Evolutionary conservation across 2,888 invertebrate genomes (phyloP).

Genomic region (Horisme vitalbata): DNA sequence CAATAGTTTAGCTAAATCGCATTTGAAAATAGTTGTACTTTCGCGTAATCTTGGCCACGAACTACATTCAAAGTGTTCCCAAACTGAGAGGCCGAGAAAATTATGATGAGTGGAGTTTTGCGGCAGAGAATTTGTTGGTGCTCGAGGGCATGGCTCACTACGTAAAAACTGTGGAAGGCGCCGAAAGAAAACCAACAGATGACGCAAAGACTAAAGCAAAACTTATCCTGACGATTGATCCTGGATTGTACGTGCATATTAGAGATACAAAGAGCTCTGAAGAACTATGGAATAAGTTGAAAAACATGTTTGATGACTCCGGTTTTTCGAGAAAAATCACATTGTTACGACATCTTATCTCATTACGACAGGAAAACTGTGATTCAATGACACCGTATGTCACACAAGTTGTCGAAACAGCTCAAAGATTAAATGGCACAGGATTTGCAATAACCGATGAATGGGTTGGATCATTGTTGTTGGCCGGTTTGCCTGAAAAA

Average conservation of each 20-base stretch:
- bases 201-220: slow-evolving; percentile 1
- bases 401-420: slow-evolving; percentile 11
- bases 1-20: no score
- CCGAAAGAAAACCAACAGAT: no score
- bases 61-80: no score
- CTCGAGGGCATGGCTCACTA: no score
- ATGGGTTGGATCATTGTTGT: slow-evolving; percentile 24
- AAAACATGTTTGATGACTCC: slow-evolving; percentile 16
- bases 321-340: slow-evolving; percentile 30
- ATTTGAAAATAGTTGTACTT: no score
- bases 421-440: slow-evolving; percentile 5
- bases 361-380: slow-evolving; percentile 25
- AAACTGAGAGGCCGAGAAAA: no score
- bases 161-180: slow-evolving; percentile 4
- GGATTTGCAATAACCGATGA: slow-evolving; percentile 15
- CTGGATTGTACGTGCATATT: slow-evolving; percentile 1
- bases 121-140: no score
- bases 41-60: no score
- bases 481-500: slow-evolving; percentile 25
- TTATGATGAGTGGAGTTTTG: no score
- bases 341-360: slow-evolving; percentile 26
- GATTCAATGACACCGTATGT: slow-evolving; percentile 23
- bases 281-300: slow-evolving; percentile 7
- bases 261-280: not conserved
- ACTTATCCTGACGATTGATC: slow-evolving; percentile 1